A percentile compares a stretch with the other conserved stretches of the same genome.
phyloP scores from a whole-genome alignment of 2,888 invertebrate genomes.

The Leptinotarsa tumamoca region DNA sequence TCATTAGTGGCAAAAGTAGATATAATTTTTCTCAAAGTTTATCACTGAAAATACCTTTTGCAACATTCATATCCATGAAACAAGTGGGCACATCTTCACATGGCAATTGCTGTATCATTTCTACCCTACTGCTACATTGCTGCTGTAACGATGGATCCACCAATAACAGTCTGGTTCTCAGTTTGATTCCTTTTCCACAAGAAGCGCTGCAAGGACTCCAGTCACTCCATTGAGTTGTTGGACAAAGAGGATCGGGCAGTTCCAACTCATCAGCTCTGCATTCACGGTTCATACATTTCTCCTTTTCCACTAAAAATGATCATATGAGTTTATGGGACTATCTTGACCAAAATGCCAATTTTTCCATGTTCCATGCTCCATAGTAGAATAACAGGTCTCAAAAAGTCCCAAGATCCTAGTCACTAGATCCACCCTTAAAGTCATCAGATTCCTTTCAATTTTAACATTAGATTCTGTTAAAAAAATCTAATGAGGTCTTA shows the following conservation, averaged over 20 bases:
- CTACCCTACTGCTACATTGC: constrained; percentile 76
- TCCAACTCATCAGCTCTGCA: constrained; percentile 65
- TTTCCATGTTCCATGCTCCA: no score
- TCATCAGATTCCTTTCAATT: no score
- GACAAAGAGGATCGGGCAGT: constrained; percentile 74
- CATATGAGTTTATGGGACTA: no score
- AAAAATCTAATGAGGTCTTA: no score
- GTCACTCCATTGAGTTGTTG: constrained; percentile 89
- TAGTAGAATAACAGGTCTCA: no score
- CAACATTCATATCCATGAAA: constrained; percentile 78
- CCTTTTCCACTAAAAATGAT: constrained; percentile 76
- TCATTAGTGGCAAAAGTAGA: no score
- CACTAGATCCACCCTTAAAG: no score
- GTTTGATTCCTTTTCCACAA: constrained; percentile 84
- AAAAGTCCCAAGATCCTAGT: no score
- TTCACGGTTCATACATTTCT: constrained; percentile 81
- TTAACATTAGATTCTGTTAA: no score
- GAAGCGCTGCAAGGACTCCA: constrained; percentile 94
- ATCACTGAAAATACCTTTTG: constrained; percentile 73
- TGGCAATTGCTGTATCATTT: constrained; percentile 80
- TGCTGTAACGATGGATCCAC: constrained; percentile 76
- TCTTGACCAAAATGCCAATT: no score
- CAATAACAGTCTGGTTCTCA: constrained; percentile 78
- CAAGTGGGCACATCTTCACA: constrained; percentile 79
- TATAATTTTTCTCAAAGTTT: neutral